Percentiles rank a stretch among this genome's conserved stretches.
Conservation (phyloP, 1,140 invertebrate genomes). For the Diachasma alloeum region DNA sequence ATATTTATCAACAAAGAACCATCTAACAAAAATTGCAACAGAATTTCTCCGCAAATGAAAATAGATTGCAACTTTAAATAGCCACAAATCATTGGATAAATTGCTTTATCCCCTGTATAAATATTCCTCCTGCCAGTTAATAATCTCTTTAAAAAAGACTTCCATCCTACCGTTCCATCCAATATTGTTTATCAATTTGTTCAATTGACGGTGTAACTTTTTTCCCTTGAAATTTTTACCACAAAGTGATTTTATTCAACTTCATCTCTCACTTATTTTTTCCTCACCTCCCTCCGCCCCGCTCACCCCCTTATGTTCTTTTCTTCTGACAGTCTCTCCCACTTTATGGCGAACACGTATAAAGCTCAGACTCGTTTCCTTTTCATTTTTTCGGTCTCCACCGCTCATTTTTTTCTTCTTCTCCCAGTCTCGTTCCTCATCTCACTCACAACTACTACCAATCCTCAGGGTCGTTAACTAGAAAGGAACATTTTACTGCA, state of each 20-base stretch:
- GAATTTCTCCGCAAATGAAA: no score
- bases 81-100: background rate
- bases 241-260: background rate
- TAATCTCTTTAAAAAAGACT: background rate
- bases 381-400: background rate
- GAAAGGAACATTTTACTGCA: constrained; percentile 1
- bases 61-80: no score
- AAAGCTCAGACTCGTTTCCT: background rate
- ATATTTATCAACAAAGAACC: no score
- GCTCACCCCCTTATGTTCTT: background rate
- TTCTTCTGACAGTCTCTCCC: constrained; percentile 6
- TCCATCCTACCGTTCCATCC: background rate
- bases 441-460: constrained; percentile 21
- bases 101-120: background rate
- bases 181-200: constrained; percentile 3
- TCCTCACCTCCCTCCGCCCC: background rate
- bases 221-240: constrained; percentile 6
- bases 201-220: background rate
- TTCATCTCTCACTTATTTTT: constrained; percentile 10
- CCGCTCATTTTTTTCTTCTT: background rate
- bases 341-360: constrained; percentile 25
- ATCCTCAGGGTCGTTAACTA: constrained; percentile 29
- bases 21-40: no score
- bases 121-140: background rate
- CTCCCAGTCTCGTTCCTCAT: background rate